phyloP scores from a whole-genome alignment of 2,888 invertebrate species.

The Rhaphigaster nebulosa region DNA sequence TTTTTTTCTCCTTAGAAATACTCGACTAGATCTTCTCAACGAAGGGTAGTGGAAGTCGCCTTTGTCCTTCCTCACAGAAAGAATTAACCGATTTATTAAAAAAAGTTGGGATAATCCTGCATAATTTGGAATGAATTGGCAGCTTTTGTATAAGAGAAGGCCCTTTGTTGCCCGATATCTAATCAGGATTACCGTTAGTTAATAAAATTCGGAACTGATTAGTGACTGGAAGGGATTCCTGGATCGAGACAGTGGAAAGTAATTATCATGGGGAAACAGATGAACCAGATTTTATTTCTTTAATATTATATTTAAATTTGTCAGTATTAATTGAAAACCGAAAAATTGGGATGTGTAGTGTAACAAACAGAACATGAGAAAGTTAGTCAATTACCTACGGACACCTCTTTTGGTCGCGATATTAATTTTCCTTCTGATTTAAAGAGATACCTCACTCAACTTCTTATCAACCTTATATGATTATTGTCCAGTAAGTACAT shows the following conservation, averaged over 20 bases:
- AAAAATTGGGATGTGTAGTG: no score
- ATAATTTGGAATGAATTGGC: neutral
- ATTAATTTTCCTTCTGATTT: no score
- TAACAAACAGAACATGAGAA: no score
- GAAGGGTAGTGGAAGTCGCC: neutral
- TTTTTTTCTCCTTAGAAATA: neutral
- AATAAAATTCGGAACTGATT: constrained; percentile 1
- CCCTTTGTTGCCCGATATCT: neutral
- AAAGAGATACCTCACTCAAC: no score
- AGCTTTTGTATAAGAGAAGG: neutral
- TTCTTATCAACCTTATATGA: no score
- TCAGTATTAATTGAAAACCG: no score
- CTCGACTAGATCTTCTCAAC: constrained; percentile 21
- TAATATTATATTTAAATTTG: neutral
- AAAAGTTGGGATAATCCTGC: neutral
- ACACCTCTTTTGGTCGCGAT: no score
- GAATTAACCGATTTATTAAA: neutral
- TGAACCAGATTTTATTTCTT: neutral
- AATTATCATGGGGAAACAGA: neutral
- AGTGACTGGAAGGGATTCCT: neutral
- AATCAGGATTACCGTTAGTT: constrained; percentile 13
- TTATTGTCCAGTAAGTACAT: no score
- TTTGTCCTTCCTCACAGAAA: constrained; percentile 17
- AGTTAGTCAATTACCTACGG: no score
- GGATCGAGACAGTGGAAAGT: neutral